Base-by-base conservation (phyloP, 2,888 invertebrate genomes). In the Myopa testacea region DNA sequence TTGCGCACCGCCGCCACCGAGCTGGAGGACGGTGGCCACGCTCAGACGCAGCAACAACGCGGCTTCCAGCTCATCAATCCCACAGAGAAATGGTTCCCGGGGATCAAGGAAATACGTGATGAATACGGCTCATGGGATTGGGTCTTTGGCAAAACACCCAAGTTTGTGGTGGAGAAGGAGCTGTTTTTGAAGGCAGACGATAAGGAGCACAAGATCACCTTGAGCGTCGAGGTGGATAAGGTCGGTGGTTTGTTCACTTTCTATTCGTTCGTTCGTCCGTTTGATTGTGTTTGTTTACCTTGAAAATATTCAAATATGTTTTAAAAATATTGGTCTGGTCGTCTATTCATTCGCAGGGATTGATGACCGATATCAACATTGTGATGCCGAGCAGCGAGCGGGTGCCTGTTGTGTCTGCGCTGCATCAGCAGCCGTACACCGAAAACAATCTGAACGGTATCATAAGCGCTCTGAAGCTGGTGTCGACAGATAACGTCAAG, bases 51-150 rank as follows among this genome's bases (percentile, higher is more conserved):
- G 85, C 91, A 93, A 85, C 96, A 96, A 88, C 92, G 94, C 83
- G 96, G 96, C 69, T 96, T 96, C 88, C 95, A 96, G 86, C 92
- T 93, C 87, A 91, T 97, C 73, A 96, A 96, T 89, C 96, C 97
- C 1, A 95, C 94, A 0, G 94, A 97, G 83, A 93, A 94, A 81
- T 96, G 95, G 95, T 97, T 96, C 88, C 95, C 95, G 87, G 96
- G 96, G 84, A 91, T 96, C 45, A 92, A 92, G 12, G 92, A 93
- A 83, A 90, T 96, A 78, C 92, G 92, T 77, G 91, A 92, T 60
- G 93, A 93, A 80, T 92, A 96, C 73, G 89, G 91, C 81, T 93
- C 93, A 40, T 97, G 97, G 96, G 93, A 96, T 78, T 98, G 97
- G 97, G 93, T 93, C 80, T 95, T 92, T 87, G 98, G 97, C 1